Evolutionary conservation across 1,140 invertebrate genomes (phyloP).

Genomic region (Tetragonula clypearis): DNA sequence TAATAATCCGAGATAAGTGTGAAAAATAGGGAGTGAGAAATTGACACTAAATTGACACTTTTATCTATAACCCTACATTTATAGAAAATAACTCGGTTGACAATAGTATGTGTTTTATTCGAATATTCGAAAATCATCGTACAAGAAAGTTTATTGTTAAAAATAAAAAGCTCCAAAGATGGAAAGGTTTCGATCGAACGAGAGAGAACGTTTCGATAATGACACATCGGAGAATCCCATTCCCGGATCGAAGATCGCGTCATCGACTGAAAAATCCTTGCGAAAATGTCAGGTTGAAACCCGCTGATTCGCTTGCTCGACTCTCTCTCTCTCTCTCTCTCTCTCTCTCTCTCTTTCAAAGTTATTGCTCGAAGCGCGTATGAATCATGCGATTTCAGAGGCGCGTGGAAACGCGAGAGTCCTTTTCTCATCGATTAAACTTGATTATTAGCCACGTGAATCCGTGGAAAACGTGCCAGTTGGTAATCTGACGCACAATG

Average conservation of each 20-base stretch:
- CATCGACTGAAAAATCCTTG: constrained; percentile 66
- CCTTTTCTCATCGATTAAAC: constrained; percentile 36
- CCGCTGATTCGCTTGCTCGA: constrained; percentile 32
- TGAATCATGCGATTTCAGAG: constrained; percentile 36
- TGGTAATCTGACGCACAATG: not conserved
- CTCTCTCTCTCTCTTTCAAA: constrained; percentile 4
- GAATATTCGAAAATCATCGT: no score
- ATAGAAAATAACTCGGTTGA: no score
- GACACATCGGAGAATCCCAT: constrained; percentile 15
- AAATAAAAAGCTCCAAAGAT: not conserved
- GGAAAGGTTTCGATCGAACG: not conserved
- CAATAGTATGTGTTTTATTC: no score
- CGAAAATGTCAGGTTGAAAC: constrained; percentile 67
- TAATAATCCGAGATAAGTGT: no score
- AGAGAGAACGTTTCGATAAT: not conserved
- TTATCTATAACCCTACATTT: no score
- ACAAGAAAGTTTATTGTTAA: no score
- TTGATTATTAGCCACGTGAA: not conserved
- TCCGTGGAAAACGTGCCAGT: constrained; percentile 36
- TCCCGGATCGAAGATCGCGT: constrained; percentile 47
- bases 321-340: constrained; percentile 7
- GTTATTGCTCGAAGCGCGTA: constrained; percentile 1
- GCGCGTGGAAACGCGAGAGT: not conserved
- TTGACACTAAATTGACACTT: no score
- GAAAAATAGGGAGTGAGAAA: no score